Base-by-base conservation (phyloP, 2,888 invertebrate genomes). In the Neelides folsomi region DNA sequence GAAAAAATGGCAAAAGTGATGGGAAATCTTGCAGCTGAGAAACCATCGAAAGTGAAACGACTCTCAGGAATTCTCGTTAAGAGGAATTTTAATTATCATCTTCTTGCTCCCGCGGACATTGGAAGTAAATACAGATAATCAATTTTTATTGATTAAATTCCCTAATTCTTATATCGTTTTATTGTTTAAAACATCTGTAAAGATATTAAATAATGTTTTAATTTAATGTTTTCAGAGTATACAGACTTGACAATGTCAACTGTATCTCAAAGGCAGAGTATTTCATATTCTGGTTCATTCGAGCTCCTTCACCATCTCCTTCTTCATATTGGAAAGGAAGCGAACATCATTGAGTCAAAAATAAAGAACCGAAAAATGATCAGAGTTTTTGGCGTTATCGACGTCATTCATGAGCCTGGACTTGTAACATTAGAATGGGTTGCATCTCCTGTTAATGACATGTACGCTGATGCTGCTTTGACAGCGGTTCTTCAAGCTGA, bases 1-100 rank as follows among this genome's bases (percentile, higher is more conserved):
- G 97, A 98, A 71, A 97, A 95, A 74, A 94, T 92, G 2, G 97
- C 97, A 2, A 98, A 98, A 77, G 80, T 84, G 45, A 94, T 98
- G 82, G 98, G 98, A 0, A 78, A 80, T 1, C 72, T 98, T 56
- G 97, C 97, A 0, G 77, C 86, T 66, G 81, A 83, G 47, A 79
- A 81, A 42, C 89, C 94, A 0, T 77, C 77, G 62, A 79, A 87
- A 0, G 86, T 83, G 12, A 79, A 82, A 53, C 77, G 78, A 55
- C 72, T 98, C 4, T 89, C 94, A 6, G 98, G 98, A 0, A 82
- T 98, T 53, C 75, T 98, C 40, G 92, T 98, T 2, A 95, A 95
- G 71, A 77, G 95, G 52, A 97, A 98, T 72, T 99, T 98, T 70
- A 95, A 93, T 72, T 98, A 97, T 70, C 94, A 97, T 70, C 79